Conservation (phyloP, 1,140 invertebrate species). For the Meloidogyne exigua region DNA sequence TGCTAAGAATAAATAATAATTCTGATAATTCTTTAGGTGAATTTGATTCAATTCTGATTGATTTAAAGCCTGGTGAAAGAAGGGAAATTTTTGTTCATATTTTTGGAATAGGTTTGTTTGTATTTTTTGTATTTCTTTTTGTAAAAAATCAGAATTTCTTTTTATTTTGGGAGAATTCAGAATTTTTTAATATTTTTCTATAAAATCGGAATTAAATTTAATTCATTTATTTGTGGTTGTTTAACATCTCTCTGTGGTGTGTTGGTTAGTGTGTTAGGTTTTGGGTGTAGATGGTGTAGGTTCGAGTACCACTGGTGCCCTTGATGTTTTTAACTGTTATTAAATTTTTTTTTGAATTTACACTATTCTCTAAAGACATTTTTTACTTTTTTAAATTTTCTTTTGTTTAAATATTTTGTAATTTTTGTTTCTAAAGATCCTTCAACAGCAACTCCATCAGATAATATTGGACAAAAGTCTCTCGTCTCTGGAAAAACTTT, state of each 20-base stretch:
- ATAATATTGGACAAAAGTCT: constrained; percentile 11
- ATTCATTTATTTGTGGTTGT: no score
- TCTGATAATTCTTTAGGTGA: neutral
- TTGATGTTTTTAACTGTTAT: no score
- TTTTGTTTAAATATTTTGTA: neutral
- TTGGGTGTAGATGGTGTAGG: no score
- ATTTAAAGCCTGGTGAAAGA: constrained; percentile 42
- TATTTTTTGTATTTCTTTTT: neutral
- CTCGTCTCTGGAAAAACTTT: neutral
- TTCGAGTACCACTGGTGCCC: no score
- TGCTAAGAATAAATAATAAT: constrained; percentile 29
- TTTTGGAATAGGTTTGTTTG: constrained; percentile 59
- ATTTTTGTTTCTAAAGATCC: constrained; percentile 13
- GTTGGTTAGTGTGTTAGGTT: no score
- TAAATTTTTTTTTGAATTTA: no score
- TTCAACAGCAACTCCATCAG: constrained; percentile 10
- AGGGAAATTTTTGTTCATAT: constrained; percentile 51
- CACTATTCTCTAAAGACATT: no score
- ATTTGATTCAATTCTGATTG: constrained; percentile 9
- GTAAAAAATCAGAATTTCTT: no score
- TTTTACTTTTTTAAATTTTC: constrained; percentile 23
- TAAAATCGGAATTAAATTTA: no score
- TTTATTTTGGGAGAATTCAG: no score
- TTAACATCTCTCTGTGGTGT: no score
- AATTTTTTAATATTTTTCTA: no score